Base-by-base conservation (phyloP, 2,113 vertebrate genomes). In the Paracyprichromis sp. region DNA sequence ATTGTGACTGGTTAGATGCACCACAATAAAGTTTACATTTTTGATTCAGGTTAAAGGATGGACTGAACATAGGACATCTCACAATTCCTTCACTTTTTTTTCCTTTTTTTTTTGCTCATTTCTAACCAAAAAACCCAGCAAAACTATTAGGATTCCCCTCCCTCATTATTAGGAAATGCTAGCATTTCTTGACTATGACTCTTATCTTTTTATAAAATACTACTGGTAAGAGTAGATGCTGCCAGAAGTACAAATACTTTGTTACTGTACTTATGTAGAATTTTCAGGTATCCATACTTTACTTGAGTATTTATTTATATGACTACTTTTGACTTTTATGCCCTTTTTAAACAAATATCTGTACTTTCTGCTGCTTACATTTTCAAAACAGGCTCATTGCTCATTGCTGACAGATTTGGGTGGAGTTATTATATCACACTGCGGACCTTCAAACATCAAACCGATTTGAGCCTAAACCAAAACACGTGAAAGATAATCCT, bases 391-490 rank as follows among this genome's bases (percentile, higher is more conserved):
- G 31, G 61, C 61, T 66, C 61, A 66, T 63, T 63, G 16, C 59
- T 63, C 59, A 19, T 12, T 66, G 31, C 17, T 66, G 61, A 66
- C 61, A 66, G 61, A 66, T 66, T 66, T 66, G 61, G 17, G 17
- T 36, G 31, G 61, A 66, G 31, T 36, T 66, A 63, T 63, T 63
- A 66, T 36, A 66, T 66, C 61, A 66, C 61, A 66, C 9, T 66
- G 61, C 31, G 17, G 61, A 66, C 61, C 61, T 66, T 66, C 61
- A 66, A 66, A n/a, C 61, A n/a, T 66, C 61, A 66, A n/a, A n/a
- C 61, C 9, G 17, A 36, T 66, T 36, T 66, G 61, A 66, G 31
- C 61, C 61, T 66, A 36, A 66, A 66, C 61, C 6, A 3, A 66
- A 66, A 66, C 31, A 36, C 31, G 10, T n/a, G 61, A 66, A 66